phyloP scores from a whole-genome alignment of 2,888 invertebrate species.

The Ornithoptera priamus region DNA sequence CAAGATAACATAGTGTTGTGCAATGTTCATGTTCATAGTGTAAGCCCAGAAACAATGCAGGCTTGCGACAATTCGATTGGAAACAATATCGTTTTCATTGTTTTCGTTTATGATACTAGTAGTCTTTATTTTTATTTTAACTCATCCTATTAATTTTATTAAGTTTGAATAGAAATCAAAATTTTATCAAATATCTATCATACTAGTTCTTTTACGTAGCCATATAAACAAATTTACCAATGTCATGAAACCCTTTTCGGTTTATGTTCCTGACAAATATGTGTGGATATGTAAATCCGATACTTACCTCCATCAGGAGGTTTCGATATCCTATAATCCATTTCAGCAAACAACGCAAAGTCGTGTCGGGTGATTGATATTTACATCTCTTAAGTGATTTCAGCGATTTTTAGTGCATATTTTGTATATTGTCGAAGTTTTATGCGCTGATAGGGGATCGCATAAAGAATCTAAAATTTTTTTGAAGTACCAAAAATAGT shows the following conservation, averaged over 20 bases:
- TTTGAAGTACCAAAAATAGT: too few species aligned
- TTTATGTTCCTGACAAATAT: slow-evolving; percentile 33
- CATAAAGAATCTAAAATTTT: too few species aligned
- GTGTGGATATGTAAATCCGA: slow-evolving; percentile 66
- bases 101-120: slow-evolving; percentile 45
- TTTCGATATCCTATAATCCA: slow-evolving; percentile 75
- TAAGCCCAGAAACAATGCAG: slow-evolving; percentile 40
- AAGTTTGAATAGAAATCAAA: background rate
- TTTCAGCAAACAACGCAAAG: slow-evolving; percentile 76
- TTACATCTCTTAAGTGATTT: slow-evolving; percentile 37
- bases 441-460: too few species aligned
- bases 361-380: slow-evolving; percentile 78
- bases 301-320: slow-evolving; percentile 61
- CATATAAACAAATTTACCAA: slow-evolving; percentile 10
- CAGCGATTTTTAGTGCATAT: background rate
- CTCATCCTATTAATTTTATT: background rate
- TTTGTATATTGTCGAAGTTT: background rate
- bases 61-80: slow-evolving; percentile 37
- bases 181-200: background rate
- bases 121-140: background rate
- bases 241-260: slow-evolving; percentile 28
- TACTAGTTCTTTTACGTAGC: background rate
- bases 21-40: slow-evolving; percentile 27
- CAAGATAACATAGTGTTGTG: background rate
- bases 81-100: slow-evolving; percentile 46